Conservation (phyloP, 2,113 vertebrate species). For the Ameiurus melas region DNA sequence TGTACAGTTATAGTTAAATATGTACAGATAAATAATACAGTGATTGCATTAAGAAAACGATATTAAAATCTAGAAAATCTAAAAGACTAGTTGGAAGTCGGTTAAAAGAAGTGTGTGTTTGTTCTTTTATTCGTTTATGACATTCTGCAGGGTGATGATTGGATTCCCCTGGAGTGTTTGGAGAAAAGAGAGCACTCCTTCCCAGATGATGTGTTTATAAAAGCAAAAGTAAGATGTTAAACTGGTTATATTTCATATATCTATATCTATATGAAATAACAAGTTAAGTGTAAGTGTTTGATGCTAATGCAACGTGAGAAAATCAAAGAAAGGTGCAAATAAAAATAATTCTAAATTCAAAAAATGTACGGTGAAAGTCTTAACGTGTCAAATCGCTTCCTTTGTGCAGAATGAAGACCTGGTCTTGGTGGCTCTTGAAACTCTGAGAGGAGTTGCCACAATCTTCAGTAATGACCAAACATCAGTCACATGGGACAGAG, state of each 20-base stretch:
- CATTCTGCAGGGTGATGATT: conserved; percentile 1
- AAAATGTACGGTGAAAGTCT: not conserved
- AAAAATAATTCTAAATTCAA: not conserved
- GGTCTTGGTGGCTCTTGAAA: conserved; percentile 12
- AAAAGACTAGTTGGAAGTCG: no score
- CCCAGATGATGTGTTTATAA: not conserved
- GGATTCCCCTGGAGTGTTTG: not conserved
- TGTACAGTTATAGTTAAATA: no score
- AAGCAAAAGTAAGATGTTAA: not conserved
- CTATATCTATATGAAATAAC: no score
- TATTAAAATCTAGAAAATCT: no score
- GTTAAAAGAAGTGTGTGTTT: not conserved
- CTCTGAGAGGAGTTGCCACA: not conserved
- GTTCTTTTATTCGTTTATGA: not conserved
- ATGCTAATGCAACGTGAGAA: no score
- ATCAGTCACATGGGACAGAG: conserved; percentile 26
- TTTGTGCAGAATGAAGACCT: not conserved
- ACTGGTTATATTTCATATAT: not conserved
- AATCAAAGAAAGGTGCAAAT: not conserved
- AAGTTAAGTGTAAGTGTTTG: no score
- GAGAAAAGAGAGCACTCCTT: not conserved
- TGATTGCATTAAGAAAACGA: no score
- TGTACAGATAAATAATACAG: no score
- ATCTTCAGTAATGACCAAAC: conserved; percentile 18
- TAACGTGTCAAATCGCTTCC: not conserved